A percentile compares a stretch with the other conserved stretches of the same genome.
phyloP scores from a whole-genome alignment of 2,888 invertebrate genomes.

The Sinhomidia bicolor region DNA sequence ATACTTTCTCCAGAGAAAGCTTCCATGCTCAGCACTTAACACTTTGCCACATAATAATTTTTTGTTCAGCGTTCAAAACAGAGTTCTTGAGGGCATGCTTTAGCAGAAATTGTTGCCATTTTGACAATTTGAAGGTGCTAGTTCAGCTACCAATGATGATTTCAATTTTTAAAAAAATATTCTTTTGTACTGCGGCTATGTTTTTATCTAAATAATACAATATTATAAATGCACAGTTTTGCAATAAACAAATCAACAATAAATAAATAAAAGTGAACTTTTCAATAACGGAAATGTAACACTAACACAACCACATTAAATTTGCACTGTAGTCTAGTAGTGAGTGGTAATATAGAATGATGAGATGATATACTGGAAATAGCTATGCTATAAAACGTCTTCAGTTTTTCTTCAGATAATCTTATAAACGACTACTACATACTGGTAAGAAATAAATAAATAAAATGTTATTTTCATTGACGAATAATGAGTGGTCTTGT shows the following conservation, averaged over 20 bases:
- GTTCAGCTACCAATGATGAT: too few species aligned
- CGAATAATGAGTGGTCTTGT: slow-evolving; percentile 36
- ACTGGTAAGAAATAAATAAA: too few species aligned
- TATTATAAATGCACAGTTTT: slow-evolving; percentile 15
- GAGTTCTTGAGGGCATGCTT: too few species aligned
- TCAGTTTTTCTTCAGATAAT: background rate
- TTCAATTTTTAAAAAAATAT: too few species aligned
- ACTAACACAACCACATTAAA: background rate
- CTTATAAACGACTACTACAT: background rate
- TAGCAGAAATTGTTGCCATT: too few species aligned
- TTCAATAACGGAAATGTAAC: slow-evolving; percentile 21
- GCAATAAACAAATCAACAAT: slow-evolving; percentile 47
- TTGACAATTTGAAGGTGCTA: too few species aligned
- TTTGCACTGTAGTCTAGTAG: too few species aligned
- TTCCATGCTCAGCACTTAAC: too few species aligned
- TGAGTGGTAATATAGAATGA: background rate
- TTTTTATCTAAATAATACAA: background rate
- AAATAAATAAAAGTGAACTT: background rate
- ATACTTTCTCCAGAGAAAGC: background rate
- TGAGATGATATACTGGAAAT: background rate
- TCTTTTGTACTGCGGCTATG: too few species aligned
- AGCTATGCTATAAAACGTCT: background rate
- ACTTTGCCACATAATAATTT: background rate
- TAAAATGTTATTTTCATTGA: background rate
- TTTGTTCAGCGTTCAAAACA: background rate